Conservation (phyloP, 2,797 vertebrate genomes). For the Tadarida brasiliensis region DNA sequence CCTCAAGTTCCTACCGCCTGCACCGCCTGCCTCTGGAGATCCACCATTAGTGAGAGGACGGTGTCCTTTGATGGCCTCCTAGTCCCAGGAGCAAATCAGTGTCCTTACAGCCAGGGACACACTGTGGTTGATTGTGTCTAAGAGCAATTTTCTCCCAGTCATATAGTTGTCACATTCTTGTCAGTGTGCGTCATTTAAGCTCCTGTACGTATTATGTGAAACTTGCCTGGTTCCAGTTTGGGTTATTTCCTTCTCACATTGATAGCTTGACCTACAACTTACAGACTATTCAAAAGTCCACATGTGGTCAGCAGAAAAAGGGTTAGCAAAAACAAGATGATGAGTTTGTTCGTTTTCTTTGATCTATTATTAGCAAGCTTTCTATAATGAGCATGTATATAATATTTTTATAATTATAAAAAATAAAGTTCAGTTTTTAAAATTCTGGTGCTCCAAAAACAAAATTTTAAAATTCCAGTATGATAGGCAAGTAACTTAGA, state of each 20-base stretch:
- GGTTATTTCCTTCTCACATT: background rate
- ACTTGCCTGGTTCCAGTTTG: background rate
- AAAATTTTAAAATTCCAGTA: background rate
- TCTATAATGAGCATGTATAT: background rate
- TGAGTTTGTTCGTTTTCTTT: background rate
- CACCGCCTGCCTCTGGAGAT: background rate
- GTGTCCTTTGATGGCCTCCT: background rate
- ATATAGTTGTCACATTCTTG: background rate
- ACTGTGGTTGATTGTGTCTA: background rate
- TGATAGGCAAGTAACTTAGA: background rate
- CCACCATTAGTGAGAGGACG: background rate
- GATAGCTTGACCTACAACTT: background rate
- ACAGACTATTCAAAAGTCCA: background rate
- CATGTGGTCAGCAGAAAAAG: background rate
- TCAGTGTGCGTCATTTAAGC: background rate
- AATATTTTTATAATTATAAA: constrained; percentile 38
- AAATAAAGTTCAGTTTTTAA: background rate
- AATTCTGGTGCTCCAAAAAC: background rate
- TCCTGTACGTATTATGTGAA: background rate
- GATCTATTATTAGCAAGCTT: constrained; percentile 15
- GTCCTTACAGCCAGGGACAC: background rate
- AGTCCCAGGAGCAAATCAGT: background rate
- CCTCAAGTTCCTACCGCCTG: fast-evolving
- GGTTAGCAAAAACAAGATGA: background rate
- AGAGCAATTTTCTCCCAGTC: background rate